phyloP scores from a whole-genome alignment of 2,888 invertebrate genomes.

The Frankliniella intonsa region DNA sequence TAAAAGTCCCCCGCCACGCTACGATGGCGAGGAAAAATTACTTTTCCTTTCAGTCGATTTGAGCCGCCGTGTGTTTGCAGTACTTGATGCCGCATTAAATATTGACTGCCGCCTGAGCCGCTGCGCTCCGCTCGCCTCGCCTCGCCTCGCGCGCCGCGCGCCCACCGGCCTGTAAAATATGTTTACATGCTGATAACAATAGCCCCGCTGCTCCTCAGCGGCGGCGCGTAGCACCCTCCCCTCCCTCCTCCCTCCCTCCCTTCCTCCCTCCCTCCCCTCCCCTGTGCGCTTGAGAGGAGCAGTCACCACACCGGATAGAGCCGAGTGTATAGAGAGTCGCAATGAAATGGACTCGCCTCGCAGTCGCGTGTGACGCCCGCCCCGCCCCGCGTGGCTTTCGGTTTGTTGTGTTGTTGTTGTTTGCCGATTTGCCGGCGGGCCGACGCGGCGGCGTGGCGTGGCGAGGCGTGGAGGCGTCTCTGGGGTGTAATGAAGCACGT shows the following conservation, averaged over 20 bases:
- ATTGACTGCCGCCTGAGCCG: not conserved
- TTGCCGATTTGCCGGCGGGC: constrained; percentile 17
- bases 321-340: not conserved
- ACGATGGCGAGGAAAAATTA: not conserved
- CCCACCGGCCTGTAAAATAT: constrained; percentile 15
- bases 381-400: not conserved
- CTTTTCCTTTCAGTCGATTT: constrained; percentile 16
- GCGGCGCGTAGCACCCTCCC: not conserved
- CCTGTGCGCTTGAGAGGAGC: too few species aligned
- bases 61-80: not conserved
- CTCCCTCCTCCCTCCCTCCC: not conserved
- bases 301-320: not conserved
- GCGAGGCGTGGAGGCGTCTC: not conserved
- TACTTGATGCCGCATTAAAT: not conserved
- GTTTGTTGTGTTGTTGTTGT: not conserved
- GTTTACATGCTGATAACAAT: constrained; percentile 27
- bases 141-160: not conserved
- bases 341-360: constrained; percentile 1
- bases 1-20: not conserved
- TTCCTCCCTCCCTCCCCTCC: not conserved
- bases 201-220: not conserved
- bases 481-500: not conserved
- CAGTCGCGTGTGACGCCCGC: not conserved
- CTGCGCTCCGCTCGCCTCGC: not conserved
- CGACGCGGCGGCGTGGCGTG: not conserved